Percentiles rank a stretch among this genome's conserved stretches.
These are phyloP conservation scores for Agrypnus murinus DNA, from an alignment of 2,888 invertebrate genomes.

Conservation along the genomic window DNA sequence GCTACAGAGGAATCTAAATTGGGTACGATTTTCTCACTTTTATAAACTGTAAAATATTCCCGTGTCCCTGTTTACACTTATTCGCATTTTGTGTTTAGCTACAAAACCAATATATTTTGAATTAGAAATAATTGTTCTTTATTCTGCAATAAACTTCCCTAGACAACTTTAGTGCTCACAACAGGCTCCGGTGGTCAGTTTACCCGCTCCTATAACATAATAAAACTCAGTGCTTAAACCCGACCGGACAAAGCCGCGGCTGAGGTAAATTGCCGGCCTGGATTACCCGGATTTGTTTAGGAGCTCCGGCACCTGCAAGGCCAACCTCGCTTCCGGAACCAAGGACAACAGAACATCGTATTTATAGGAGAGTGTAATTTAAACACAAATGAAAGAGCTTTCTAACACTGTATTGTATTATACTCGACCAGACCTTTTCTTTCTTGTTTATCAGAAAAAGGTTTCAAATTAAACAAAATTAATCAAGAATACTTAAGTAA, in stretches of 20 bases:
- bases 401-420: not conserved
- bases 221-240: slow-evolving; percentile 71
- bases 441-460: not conserved
- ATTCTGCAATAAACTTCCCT: slow-evolving; percentile 66
- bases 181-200: slow-evolving; percentile 54
- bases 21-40: not conserved
- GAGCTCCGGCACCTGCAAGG: slow-evolving; percentile 66
- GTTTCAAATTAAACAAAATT: too few relatives aligned
- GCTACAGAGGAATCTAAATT: slow-evolving; percentile 28
- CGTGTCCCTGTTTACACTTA: not conserved
- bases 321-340: slow-evolving; percentile 42
- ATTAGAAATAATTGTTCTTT: slow-evolving; percentile 51
- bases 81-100: not conserved
- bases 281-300: slow-evolving; percentile 72
- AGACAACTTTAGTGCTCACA: slow-evolving; percentile 68
- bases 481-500: too few relatives aligned
- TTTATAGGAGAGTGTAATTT: slow-evolving; percentile 38
- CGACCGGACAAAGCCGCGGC: slow-evolving; percentile 67
- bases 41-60: slow-evolving; percentile 20
- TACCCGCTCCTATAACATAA: slow-evolving; percentile 64
- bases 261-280: slow-evolving; percentile 71
- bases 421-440: not conserved
- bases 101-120: slow-evolving; percentile 40
- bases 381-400: slow-evolving; percentile 36
- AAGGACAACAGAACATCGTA: slow-evolving; percentile 37